These are phyloP conservation scores for Anableps anableps DNA, from an alignment of 2,797 vertebrate genomes.

Conservation along the genomic window DNA sequence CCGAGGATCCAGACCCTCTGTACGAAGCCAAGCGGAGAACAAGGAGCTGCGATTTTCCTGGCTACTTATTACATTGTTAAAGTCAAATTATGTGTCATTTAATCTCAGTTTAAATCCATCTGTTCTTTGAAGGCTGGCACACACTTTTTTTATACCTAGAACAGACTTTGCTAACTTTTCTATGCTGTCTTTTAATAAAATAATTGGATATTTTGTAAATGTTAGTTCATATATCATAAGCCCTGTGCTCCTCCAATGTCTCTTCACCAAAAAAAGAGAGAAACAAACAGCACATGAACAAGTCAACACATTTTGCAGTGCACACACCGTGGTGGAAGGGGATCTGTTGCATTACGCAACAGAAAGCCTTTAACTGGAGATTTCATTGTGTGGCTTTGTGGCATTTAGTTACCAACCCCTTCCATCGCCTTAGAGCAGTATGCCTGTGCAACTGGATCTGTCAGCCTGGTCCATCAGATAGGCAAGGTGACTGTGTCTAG, in stretches of 20 bases:
- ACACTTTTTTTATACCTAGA: background rate
- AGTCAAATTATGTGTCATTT: background rate
- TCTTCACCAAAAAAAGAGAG: background rate
- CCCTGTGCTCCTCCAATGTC: background rate
- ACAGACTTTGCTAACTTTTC: background rate
- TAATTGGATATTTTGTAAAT: background rate
- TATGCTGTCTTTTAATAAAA: background rate
- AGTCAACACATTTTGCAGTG: slow-evolving; percentile 30
- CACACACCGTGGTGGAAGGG: slow-evolving; percentile 20
- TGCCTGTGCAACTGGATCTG: slow-evolving; percentile 72
- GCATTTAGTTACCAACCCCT: slow-evolving; percentile 73
- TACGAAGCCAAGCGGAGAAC: background rate
- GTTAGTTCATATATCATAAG: background rate
- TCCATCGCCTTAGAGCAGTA: slow-evolving; percentile 61
- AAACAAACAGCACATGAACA: background rate
- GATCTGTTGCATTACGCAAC: slow-evolving; percentile 54
- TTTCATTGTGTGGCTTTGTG: slow-evolving; percentile 70
- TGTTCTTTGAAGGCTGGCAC: background rate
- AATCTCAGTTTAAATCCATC: background rate
- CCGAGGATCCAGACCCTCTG: background rate
- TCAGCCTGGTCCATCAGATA: slow-evolving; percentile 79
- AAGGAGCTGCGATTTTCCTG: background rate
- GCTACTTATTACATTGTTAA: background rate
- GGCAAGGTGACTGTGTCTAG: slow-evolving; percentile 52
- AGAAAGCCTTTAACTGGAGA: slow-evolving; percentile 59